Percentiles rank a stretch among this genome's conserved stretches.
Evolutionary conservation across 2,113 vertebrate species (phyloP).

Genomic region (Equus quagga): DNA sequence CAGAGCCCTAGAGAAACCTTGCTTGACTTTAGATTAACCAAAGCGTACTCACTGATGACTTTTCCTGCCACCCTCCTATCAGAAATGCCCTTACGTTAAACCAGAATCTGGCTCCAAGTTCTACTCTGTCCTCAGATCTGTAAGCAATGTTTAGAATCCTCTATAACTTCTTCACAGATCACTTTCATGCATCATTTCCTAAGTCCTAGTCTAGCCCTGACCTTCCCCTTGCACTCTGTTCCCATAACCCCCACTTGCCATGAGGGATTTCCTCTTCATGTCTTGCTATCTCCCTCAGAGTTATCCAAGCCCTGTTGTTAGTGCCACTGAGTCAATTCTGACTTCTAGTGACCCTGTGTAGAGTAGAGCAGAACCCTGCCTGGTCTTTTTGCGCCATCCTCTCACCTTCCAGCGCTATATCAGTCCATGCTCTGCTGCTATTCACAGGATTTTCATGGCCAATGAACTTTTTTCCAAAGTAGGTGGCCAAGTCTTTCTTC

Average conservation of each 20-base stretch:
- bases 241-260: neutral
- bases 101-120: neutral
- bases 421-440: too few relatives aligned
- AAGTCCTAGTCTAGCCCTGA: neutral
- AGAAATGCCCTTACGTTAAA: neutral
- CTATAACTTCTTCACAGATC: neutral
- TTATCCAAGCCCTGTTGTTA: too few relatives aligned
- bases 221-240: neutral
- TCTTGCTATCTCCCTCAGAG: too few relatives aligned
- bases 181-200: neutral
- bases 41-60: neutral
- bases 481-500: too few relatives aligned
- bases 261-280: neutral
- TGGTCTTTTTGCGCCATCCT: too few relatives aligned
- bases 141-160: neutral
- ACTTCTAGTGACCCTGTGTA: too few relatives aligned
- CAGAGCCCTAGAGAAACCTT: accelerated
- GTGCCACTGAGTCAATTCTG: too few relatives aligned
- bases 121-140: neutral
- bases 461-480: too few relatives aligned
- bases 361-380: too few relatives aligned
- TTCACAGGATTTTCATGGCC: too few relatives aligned
- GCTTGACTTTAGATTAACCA: neutral
- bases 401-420: too few relatives aligned
- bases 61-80: neutral